Evolutionary conservation across 1,140 invertebrate genomes (phyloP).

Genomic region (Apocrypta bakeri): DNA sequence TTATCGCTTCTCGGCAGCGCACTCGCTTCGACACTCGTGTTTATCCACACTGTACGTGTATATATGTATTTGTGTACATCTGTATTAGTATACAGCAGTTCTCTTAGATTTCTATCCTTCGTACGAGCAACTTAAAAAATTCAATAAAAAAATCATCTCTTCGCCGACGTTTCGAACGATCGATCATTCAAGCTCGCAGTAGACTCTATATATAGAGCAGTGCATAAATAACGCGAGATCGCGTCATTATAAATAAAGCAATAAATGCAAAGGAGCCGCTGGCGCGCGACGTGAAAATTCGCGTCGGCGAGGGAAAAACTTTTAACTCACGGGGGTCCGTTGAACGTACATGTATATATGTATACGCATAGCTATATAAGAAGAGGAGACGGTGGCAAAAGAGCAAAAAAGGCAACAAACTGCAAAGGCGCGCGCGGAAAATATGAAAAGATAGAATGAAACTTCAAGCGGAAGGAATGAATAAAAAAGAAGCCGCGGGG

Average conservation of each 20-base stretch:
- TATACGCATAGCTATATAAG: neutral
- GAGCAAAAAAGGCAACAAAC: neutral
- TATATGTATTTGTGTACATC: no score
- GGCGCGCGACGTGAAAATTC: constrained; percentile 7
- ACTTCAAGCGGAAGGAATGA: constrained; percentile 44
- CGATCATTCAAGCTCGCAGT: no score
- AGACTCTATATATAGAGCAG: no score
- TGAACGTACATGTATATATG: neutral
- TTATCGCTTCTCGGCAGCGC: constrained; percentile 23
- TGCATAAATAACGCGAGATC: constrained; percentile 24
- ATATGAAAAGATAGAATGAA: constrained; percentile 49
- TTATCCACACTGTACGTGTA: no score
- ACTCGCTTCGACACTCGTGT: neutral
- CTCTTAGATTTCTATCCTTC: no score
- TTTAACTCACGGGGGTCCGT: neutral
- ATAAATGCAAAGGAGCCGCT: constrained; percentile 46
- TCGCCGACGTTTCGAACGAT: no score
- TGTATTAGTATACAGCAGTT: no score
- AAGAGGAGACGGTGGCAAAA: neutral
- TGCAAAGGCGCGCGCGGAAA: constrained; percentile 3
- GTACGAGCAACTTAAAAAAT: no score
- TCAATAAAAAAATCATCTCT: no score
- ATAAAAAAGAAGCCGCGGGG: constrained; percentile 37
- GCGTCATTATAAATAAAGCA: constrained; percentile 34
- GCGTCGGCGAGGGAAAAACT: constrained; percentile 4